phyloP scores from a whole-genome alignment of 2,888 invertebrate genomes.

The Eupithecia dodoneata region DNA sequence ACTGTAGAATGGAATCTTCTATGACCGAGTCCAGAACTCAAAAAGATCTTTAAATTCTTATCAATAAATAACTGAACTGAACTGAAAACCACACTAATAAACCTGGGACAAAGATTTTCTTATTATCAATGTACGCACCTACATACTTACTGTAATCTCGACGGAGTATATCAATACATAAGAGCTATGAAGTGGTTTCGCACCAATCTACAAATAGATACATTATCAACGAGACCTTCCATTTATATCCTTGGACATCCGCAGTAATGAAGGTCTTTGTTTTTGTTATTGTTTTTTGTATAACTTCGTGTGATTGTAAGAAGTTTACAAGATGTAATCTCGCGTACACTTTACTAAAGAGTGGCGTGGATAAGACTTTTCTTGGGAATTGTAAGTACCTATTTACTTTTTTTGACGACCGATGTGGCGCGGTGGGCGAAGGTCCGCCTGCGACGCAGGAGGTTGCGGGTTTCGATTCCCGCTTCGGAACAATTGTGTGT shows the following conservation, averaged over 20 bases:
- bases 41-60: too few species aligned
- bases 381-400: slow-evolving; percentile 64
- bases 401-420: too few species aligned
- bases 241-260: slow-evolving; percentile 12
- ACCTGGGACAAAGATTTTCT: neutral
- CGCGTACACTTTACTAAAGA: slow-evolving; percentile 53
- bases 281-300: slow-evolving; percentile 14
- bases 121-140: neutral
- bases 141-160: neutral
- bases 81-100: too few species aligned
- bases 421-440: too few species aligned
- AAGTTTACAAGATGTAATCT: slow-evolving; percentile 62
- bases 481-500: too few species aligned
- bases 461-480: too few species aligned
- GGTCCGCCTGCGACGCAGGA: too few species aligned
- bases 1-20: too few species aligned
- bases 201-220: neutral
- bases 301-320: slow-evolving; percentile 47
- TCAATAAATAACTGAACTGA: too few species aligned
- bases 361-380: slow-evolving; percentile 57
- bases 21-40: too few species aligned
- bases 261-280: slow-evolving; percentile 22
- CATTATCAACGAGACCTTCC: neutral
- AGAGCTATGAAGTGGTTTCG: neutral
- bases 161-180: neutral